Base-by-base conservation (phyloP, 1,140 invertebrate genomes). In the Eciton burchellii region DNA sequence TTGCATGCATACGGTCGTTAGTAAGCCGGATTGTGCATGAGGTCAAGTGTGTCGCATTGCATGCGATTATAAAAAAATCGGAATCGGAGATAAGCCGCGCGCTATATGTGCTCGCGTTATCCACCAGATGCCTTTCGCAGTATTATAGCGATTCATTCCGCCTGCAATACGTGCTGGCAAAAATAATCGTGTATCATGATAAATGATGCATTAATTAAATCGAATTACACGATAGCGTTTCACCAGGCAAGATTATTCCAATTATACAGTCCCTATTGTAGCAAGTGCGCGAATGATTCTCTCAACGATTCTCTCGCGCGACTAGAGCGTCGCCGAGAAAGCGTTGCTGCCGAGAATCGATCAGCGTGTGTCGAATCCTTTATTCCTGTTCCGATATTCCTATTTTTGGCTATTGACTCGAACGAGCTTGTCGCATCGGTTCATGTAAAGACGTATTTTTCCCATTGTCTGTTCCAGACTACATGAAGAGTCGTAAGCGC, bases 401-500 rank as follows among this genome's bases (percentile, higher is more conserved):
- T 35, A 35, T 35, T 35, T 35, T 35, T 35, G 6, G 35, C 35
- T 63, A 21, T 1, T 9, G n/a, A 41, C 16, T 70, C 11, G 6
- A 1, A 56, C 16, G 1, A 57, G 5, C 0, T 24, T 65, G 19
- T 65, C 24, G 16, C 19, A 26, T 41, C 9, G 41, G 6, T 59
- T 8, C 56, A 65, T 68, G 3, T 41, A 47, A 70, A 49, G 19
- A 89, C 14, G 47, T 59, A 47, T 65, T 83, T 85, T 72, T 63
- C 71, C 70, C 83, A 52, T 66, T 92, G 47, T 90, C 26, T 92
- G 85, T 88, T 87, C 8, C 92, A 94, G 93, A 94, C 84, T 94
- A 88, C 84, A 93, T 94, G 93, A 93, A 94, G 89, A 94, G 92
- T 85, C 93, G 93, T 88, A 94, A 94, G 70, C 93, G 93, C 82